Percentiles rank a stretch among this genome's conserved stretches.
phyloP scores from a whole-genome alignment of 1,140 invertebrate genomes.

The Eriocheir sinensis region DNA sequence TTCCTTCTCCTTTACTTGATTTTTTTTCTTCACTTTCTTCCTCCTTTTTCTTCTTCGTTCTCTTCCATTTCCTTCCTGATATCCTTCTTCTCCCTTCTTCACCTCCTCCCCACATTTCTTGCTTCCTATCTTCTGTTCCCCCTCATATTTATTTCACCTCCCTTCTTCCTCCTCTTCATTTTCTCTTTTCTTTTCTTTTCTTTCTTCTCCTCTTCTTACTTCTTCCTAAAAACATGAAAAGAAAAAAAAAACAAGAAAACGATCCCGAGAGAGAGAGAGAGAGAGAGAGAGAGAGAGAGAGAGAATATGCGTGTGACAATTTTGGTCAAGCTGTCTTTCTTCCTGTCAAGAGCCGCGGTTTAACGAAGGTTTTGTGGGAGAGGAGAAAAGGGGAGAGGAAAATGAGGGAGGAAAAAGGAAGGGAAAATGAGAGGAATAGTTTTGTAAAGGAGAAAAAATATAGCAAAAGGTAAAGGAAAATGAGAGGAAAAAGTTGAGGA shows the following conservation, averaged over 20 bases:
- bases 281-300: slow-evolving; percentile 12
- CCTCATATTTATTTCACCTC: no score
- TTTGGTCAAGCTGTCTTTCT: neutral
- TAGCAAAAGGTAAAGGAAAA: no score
- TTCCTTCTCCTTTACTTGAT: no score
- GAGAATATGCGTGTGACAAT: neutral
- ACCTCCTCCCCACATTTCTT: neutral
- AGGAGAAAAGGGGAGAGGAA: neutral
- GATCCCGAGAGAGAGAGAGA: slow-evolving; percentile 22
- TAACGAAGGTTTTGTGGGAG: neutral
- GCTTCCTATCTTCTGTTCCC: neutral
- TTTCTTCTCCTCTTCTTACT: no score
- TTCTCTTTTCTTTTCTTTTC: no score
- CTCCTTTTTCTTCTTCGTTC: no score
- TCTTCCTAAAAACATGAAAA: no score
- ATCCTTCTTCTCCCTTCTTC: neutral
- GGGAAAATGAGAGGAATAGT: neutral
- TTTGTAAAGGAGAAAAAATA: no score
- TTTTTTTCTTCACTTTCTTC: no score
- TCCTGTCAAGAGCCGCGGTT: neutral
- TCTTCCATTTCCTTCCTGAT: no score
- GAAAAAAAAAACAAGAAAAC: no score
- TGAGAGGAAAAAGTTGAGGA: neutral
- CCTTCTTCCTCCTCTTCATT: no score
- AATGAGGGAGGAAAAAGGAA: neutral